Evolutionary conservation across 2,797 vertebrate species (phyloP), one percentile per base, ranked within the genome.

Genomic region (Leptodactylus fallax): DNA sequence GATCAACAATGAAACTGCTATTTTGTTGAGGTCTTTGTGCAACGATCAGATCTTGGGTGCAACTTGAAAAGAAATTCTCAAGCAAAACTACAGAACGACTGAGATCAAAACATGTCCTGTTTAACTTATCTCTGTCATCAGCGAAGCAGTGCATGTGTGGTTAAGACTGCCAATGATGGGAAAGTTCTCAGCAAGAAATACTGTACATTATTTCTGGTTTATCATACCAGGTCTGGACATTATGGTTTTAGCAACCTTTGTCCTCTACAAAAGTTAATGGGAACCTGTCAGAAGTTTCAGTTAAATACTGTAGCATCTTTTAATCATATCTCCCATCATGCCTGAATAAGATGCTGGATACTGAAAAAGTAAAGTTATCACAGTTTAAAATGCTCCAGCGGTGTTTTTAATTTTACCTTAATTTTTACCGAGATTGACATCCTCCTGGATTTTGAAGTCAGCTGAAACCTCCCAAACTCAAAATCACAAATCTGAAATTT

Each of bases 91-190:
- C 45, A 77, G 14, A 27, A 45, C 49, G 71, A 63, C 51, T 61
- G 45, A 77, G 56, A 61, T 65, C 47, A 88, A 63, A 88, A 81
- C 58, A 81, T 74, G 83, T 81, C 87, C 83, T 88, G 83, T 81
- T 76, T 49, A 65, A 49, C 80, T 85, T 85, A 85, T 88, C 87
- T 79, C n/a, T 65, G 45, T 23, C 10, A 88, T 88, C 83, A 85
- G 49, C 49, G 25, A 49, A 85, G 83, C 69, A 85, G 58, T 77
- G 49, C 71, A 77, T 76, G 10, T 80, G 83, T 85, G 87, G 87
- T 85, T 88, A 67, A 25, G 83, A 45, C 78, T 76, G 69, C 69
- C 79, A 85, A 60, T 56, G 51, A 67, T 88, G 87, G 69, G 87
- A 88, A 88, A 77, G 23, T 85, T 88, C 60, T 85, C 83, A 85